Evolutionary conservation across 1,140 invertebrate genomes (phyloP).

Genomic region (Grapholita molesta): DNA sequence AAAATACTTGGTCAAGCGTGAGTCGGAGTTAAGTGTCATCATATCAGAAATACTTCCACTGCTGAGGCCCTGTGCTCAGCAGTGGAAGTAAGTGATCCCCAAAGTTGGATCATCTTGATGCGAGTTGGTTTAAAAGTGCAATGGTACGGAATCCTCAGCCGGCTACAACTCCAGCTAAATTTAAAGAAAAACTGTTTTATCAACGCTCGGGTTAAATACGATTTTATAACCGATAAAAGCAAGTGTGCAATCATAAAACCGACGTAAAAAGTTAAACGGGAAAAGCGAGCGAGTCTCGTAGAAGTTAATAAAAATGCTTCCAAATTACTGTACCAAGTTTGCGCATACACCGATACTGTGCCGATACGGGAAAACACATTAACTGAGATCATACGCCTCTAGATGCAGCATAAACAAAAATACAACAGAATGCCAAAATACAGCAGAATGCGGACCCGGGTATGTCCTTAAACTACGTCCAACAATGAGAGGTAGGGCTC

Average conservation of each 20-base stretch:
- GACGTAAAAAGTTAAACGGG: constrained; percentile 34
- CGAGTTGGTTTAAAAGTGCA: too few relatives aligned
- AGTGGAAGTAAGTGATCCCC: too few relatives aligned
- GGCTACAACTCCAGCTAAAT: too few relatives aligned
- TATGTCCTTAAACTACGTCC: too few relatives aligned
- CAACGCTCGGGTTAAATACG: constrained; percentile 36
- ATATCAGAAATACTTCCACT: too few relatives aligned
- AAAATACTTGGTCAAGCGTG: too few relatives aligned
- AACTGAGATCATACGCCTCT: constrained; percentile 35
- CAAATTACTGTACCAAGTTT: constrained; percentile 60
- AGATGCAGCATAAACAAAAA: background rate
- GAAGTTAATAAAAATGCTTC: constrained; percentile 70
- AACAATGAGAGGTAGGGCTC: too few relatives aligned
- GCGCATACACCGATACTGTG: constrained; percentile 51
- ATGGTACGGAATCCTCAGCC: too few relatives aligned
- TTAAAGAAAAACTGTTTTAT: background rate
- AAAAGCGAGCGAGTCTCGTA: constrained; percentile 38
- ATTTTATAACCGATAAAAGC: constrained; percentile 54
- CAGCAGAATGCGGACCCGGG: too few relatives aligned
- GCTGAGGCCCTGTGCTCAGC: too few relatives aligned
- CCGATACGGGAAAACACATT: constrained; percentile 51
- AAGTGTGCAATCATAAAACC: constrained; percentile 45
- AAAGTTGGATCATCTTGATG: too few relatives aligned
- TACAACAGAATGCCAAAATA: background rate
- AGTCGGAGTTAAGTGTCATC: too few relatives aligned